Base-by-base conservation (phyloP, 2,113 vertebrate species). In the Anguilla rostrata region DNA sequence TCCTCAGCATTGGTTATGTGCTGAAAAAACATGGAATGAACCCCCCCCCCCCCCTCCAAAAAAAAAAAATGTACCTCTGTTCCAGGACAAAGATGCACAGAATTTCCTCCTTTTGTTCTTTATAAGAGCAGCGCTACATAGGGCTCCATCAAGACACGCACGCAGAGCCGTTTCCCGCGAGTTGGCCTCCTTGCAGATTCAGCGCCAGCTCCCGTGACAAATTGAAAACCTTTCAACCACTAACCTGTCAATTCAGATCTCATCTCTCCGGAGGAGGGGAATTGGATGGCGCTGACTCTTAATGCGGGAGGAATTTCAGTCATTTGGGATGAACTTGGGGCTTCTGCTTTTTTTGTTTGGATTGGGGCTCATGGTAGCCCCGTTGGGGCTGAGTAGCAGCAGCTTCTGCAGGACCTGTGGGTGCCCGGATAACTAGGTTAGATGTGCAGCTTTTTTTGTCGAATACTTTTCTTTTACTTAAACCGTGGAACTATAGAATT, bases 151-250 rank as follows among this genome's bases (percentile, higher is more conserved):
- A 75, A 75, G 34, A 75, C 8, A 53, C 8, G 8, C n/a, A 34
- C n/a, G 2, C n/a, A 12, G 1, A 75, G n/a, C 71, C n/a, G 34
- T 75, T 34, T 75, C 71, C 71, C n/a, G n/a, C 26, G 71, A 34
- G 71, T 75, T n/a, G 71, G 71, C 71, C 71, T 29, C n/a, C 71
- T 75, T 26, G n/a, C n/a, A 26, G 71, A 75, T 29, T 75, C n/a
- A 14, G n/a, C n/a, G n/a, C 26, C 34, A 4, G 60, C 57, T 84
- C 20, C 83, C 60, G 39, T 41, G 83, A 71, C 60, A 43, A 71
- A 84, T 84, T 84, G 83, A 84, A 84, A 84, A 84, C 83, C 83
- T 84, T 71, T 71, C 83, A 26, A 84, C 57, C 39, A 41, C 60
- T 71, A 84, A 66, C 83, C 60, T 84, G 83, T 84, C 83, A 71